Base-by-base conservation (phyloP, 2,888 invertebrate genomes). In the Papilio demoleus region DNA sequence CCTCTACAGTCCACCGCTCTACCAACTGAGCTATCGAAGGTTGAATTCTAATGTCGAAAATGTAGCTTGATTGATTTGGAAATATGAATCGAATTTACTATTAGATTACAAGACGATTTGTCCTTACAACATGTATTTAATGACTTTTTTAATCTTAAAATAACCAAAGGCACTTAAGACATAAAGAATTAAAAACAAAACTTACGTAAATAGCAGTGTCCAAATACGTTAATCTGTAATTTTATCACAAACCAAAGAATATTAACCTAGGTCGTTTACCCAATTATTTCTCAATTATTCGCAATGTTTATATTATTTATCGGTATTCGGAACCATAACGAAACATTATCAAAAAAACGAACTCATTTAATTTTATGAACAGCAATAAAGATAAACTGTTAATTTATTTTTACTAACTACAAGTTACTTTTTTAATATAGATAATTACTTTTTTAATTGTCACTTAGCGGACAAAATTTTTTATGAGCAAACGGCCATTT, bases 1-100 rank as follows among this genome's bases (percentile, higher is more conserved):
- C 80, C 79, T 70, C 87, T 87, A 88, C 87, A 87, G 86, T 86
- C 86, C 86, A 87, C 87, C 87, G 86, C 87, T 88, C 86, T 87
- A 87, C 87, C 87, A 87, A 87, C 88, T 88, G 87, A 87, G 88
- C 87, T 87, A 87, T 88, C 87, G 87, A 87, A 87, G 87, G 86
- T 71, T 53, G 50, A 27, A 3, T 6, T 1, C 0, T 6, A 0
- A 4, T 8, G 1, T 53, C 17, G 27, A 53, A 53, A 53, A n/a
- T 53, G 50, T 53, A 2, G 12, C 6, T n/a, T 27, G 3, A 2
- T 53, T 22, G 2, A 6, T 53, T 53, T 5, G 19, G 8, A 6
- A 42, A 19, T 17, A 17, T 42, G 0, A 17, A 42, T 2, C 2
- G 2, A 9, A 42, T 17, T 42, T 17, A 50, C 1, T 12, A 24